Percentiles rank a stretch among this genome's conserved stretches.
phyloP scores from a whole-genome alignment of 53 echinoderm and acorn worm genomes.

The Stichopus horrens region DNA sequence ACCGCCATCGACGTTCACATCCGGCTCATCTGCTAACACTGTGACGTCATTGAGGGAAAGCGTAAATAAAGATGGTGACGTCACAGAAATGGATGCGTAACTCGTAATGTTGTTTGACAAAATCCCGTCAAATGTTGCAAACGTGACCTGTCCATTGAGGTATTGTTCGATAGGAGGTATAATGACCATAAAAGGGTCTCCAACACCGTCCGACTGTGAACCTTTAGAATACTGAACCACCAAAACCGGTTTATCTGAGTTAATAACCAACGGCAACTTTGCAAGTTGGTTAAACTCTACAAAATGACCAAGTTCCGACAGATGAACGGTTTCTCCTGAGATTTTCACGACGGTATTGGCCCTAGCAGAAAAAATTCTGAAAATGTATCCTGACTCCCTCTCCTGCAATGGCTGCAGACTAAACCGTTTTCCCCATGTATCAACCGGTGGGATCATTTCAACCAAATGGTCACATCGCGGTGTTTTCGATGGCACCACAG shows the following conservation, averaged over 20 bases:
- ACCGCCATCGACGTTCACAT: constrained; percentile 65
- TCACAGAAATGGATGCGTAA: constrained; percentile 69
- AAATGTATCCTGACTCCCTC: constrained; percentile 84
- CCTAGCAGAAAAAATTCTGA: constrained; percentile 82
- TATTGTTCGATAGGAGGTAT: constrained; percentile 95
- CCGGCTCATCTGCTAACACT: constrained; percentile 50
- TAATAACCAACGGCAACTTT: constrained; percentile 63
- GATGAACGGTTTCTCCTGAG: constrained; percentile 63
- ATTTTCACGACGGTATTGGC: constrained; percentile 75
- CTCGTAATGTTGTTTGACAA: constrained; percentile 50
- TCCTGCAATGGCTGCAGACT: constrained; percentile 83
- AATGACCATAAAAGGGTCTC: constrained; percentile 88
- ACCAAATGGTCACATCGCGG: constrained; percentile 89
- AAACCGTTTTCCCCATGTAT: constrained; percentile 89
- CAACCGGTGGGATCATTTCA: constrained; percentile 87
- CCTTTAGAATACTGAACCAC: constrained; percentile 92
- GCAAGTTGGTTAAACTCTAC: constrained; percentile 79
- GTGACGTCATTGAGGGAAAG: constrained; percentile 64
- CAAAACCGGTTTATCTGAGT: constrained; percentile 79
- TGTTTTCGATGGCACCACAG: constrained; percentile 72
- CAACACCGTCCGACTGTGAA: constrained; percentile 75
- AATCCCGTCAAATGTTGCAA: constrained; percentile 81
- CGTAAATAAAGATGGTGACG: constrained; percentile 72
- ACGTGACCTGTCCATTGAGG: constrained; percentile 72
- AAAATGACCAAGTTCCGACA: constrained; percentile 72